Base-by-base conservation (phyloP, 2,888 invertebrate genomes). In the Lithophane semibrunnea region DNA sequence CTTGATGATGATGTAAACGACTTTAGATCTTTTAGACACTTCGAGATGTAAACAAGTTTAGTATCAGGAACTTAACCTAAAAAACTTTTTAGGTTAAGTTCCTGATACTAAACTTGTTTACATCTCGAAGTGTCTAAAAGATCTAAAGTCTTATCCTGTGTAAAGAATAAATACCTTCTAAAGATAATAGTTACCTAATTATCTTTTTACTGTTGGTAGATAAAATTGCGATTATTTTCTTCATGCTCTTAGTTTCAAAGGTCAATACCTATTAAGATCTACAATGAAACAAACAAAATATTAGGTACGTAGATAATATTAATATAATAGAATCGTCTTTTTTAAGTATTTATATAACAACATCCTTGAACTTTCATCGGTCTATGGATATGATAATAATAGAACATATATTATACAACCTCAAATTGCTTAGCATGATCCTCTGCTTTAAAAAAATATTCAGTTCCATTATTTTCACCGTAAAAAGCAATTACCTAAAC, bases 41-140 rank as follows among this genome's bases (percentile, higher is more conserved):
- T 52, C 1, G n/a, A 64, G 24, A 52, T 44, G 42, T 58, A 7
- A 60, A 18, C 21, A 52, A 49, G 21, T 63, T 63, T 37, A 21
- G 13, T 44, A 58, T 16, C 9, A n/a, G 18, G 49, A 58, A 79
- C 44, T 16, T 78, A 79, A 79, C 77, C 77, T 79, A 18, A 64
- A 77, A 77, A 72, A 9, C 5, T 72, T 77, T 77, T 64, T 18
- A 79, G 77, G 77, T 79, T 79, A 78, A 16, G 44, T 79, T 58
- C 49, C 13, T n/a, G 9, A 16, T 58, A 44, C 13, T 21, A 37
- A 63, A 63, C 18, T 49, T 52, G 21, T 18, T 60, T 7, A 58
- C 42, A 44, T 52, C 24, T 65, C n/a, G 1, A 52, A 18, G 16
- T 21, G 42, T 58, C 24, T 58, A n/a, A n/a, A n/a, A n/a, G n/a